Evolutionary conservation across 2,113 vertebrate species (phyloP).

Genomic region (Ctenomys sociabilis): DNA sequence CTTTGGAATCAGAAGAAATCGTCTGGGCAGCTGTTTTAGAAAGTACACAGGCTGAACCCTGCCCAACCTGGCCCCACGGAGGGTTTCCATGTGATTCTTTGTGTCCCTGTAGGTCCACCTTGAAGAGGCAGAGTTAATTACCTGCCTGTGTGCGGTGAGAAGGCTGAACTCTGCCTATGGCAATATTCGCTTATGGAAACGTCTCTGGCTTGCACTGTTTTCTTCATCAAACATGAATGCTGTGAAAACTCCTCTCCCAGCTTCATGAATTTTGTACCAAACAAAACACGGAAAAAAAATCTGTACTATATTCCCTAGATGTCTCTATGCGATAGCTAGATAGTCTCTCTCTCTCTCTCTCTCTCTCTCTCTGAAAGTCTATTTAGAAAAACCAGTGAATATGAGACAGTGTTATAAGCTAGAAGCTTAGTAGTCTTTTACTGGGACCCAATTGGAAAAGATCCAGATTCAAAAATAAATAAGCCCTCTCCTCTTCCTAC

Average conservation of each 20-base stretch:
- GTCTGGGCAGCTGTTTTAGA: not conserved
- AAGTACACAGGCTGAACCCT: not conserved
- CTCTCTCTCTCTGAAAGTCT: not conserved
- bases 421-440: not conserved
- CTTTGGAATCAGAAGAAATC: not conserved
- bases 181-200: slow-evolving; percentile 76
- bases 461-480: slow-evolving; percentile 8
- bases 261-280: slow-evolving; percentile 84
- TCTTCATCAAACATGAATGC: slow-evolving; percentile 86
- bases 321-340: slow-evolving; percentile 39
- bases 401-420: not conserved
- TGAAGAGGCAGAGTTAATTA: slow-evolving; percentile 57
- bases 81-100: not conserved
- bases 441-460: slow-evolving; percentile 36
- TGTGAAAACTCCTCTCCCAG: slow-evolving; percentile 82
- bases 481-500: not conserved
- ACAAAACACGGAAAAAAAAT: slow-evolving; percentile 49
- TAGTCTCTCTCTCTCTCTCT: not conserved
- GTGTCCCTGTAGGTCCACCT: not conserved
- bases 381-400: slow-evolving; percentile 20
- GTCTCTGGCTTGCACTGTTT: slow-evolving; percentile 58
- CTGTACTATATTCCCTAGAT: slow-evolving; percentile 62
- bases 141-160: slow-evolving; percentile 60
- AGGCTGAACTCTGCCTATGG: slow-evolving; percentile 60
- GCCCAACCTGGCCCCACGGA: fast-evolving